A percentile compares a stretch with the other conserved stretches of the same genome.
Conservation (phyloP, 2,113 vertebrate species). For the Pelusios castaneus region DNA sequence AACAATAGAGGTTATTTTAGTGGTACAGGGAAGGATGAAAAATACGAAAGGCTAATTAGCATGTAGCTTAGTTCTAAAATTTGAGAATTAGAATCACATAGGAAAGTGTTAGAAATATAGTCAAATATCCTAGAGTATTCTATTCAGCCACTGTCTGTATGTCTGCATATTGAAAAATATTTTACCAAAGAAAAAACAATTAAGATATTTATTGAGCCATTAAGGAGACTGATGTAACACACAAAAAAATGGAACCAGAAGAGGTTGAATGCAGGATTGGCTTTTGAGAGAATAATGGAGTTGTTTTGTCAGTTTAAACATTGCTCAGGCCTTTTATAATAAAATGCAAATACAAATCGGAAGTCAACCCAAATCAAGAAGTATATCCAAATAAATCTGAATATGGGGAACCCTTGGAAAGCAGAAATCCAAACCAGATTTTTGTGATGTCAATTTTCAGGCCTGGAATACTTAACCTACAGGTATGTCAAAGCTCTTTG, state of each 20-base stretch:
- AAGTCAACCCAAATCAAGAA: not conserved
- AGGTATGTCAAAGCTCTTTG: not conserved
- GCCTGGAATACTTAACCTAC: rapidly evolving
- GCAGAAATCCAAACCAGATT: not conserved
- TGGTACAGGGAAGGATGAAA: not conserved
- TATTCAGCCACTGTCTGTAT: not conserved
- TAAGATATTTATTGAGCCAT: not conserved
- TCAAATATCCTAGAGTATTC: not conserved
- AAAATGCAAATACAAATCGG: not conserved
- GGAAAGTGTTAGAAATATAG: rapidly evolving
- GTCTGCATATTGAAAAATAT: not conserved
- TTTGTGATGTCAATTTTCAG: not conserved
- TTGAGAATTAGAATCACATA: not conserved
- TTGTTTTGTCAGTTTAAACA: not conserved
- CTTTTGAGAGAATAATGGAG: not conserved
- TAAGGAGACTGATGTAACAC: not conserved
- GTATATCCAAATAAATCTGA: not conserved
- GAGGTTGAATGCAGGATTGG: not conserved
- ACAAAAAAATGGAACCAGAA: not conserved
- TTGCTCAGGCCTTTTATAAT: rapidly evolving
- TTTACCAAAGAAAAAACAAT: not conserved
- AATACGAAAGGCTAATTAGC: not conserved
- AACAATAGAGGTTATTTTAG: not conserved
- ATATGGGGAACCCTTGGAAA: not conserved
- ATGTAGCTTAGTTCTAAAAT: not conserved